Percentiles rank a stretch among this genome's conserved stretches.
phyloP scores from a whole-genome alignment of 2,797 vertebrate genomes.

The Otolemur crassicaudatus region DNA sequence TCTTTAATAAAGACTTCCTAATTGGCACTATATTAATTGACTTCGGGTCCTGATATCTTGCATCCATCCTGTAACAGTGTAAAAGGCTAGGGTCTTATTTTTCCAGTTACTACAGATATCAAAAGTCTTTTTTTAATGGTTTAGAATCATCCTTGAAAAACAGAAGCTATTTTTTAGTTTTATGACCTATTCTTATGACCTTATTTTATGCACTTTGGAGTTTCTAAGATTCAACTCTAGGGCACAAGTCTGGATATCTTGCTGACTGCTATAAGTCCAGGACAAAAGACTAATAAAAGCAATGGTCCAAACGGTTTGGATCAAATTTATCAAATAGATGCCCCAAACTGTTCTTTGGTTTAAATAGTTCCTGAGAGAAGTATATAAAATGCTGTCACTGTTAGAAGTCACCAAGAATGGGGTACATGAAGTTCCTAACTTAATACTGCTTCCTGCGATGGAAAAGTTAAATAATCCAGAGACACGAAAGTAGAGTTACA shows the following conservation, averaged over 20 bases:
- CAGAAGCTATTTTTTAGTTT: background rate
- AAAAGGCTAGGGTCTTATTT: slow-evolving; percentile 16
- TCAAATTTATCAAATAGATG: background rate
- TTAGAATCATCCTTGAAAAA: background rate
- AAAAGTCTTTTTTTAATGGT: background rate
- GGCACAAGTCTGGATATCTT: background rate
- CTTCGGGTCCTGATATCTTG: no score
- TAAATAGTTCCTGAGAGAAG: slow-evolving; percentile 6
- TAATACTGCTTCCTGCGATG: background rate
- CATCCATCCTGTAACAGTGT: no score
- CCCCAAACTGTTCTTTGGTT: background rate
- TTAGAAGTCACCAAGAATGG: background rate
- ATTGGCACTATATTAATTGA: no score
- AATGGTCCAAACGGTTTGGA: background rate
- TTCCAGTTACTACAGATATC: background rate
- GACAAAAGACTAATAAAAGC: background rate
- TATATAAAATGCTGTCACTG: background rate
- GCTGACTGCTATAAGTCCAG: background rate
- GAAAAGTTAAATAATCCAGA: background rate
- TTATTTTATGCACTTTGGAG: background rate
- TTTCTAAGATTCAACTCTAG: background rate
- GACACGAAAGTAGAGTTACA: background rate
- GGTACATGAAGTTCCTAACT: background rate
- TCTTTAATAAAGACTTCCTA: no score
- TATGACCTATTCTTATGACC: background rate